These are phyloP conservation scores for Miniopterus natalensis DNA, from an alignment of 2,113 vertebrate species.

Conservation along the genomic window DNA sequence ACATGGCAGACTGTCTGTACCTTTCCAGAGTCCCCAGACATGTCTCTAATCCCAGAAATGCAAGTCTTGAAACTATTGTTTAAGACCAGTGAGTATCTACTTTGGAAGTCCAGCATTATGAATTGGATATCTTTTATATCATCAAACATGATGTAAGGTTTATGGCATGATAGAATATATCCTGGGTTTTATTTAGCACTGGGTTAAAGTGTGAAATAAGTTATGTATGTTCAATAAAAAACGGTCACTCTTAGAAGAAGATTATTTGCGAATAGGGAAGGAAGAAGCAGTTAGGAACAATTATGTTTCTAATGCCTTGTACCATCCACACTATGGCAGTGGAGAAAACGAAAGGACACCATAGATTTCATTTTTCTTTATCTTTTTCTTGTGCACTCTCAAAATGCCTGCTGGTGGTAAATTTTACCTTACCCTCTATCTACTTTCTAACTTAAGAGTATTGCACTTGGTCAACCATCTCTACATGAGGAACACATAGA, in stretches of 20 bases:
- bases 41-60: background rate
- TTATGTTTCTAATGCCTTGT: background rate
- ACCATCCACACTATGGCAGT: background rate
- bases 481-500: background rate
- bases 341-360: background rate
- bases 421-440: background rate
- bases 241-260: background rate
- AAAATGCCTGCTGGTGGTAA: background rate
- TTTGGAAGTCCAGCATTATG: background rate
- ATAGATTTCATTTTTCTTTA: background rate
- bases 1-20: background rate
- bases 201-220: background rate
- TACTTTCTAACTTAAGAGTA: background rate
- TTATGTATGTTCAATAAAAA: background rate
- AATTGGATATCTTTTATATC: background rate
- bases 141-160: background rate
- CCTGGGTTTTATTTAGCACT: background rate
- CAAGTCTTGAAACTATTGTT: background rate
- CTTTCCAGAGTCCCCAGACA: background rate
- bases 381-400: background rate
- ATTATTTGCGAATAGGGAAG: background rate
- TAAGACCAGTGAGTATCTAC: background rate
- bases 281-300: background rate
- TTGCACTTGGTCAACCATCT: background rate
- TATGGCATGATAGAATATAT: background rate